These are phyloP conservation scores for Cairina moschata DNA, from an alignment of 2,113 vertebrate species.

Conservation along the genomic window DNA sequence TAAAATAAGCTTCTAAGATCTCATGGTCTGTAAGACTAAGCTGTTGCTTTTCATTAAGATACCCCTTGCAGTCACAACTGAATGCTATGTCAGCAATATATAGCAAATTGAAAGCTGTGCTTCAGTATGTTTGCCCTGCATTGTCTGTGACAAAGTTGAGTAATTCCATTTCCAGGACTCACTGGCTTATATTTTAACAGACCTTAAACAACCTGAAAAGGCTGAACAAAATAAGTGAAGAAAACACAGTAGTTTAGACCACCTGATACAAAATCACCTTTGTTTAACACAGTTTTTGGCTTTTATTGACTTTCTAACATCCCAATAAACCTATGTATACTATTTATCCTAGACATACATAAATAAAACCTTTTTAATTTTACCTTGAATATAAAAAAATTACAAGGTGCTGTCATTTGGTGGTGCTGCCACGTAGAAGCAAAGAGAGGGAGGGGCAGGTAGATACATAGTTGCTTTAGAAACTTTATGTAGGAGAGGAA, in stretches of 20 bases:
- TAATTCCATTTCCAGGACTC: not conserved
- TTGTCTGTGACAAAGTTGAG: not conserved
- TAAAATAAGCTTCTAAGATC: not conserved
- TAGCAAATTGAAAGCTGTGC: not conserved
- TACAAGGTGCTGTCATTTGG: not conserved
- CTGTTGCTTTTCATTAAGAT: not conserved
- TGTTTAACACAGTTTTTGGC: not conserved
- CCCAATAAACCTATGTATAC: not conserved
- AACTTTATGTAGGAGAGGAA: not conserved
- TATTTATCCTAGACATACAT: not conserved
- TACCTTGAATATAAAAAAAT: not conserved
- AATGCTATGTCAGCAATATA: not conserved
- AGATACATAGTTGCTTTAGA: not conserved
- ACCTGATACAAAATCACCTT: not conserved
- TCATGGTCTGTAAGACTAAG: not conserved
- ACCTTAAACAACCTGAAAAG: not conserved
- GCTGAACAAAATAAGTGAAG: not conserved
- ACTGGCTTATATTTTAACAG: not conserved
- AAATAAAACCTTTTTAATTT: not conserved
- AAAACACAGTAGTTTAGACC: not conserved
- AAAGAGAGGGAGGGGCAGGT: rapidly evolving
- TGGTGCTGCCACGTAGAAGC: not conserved
- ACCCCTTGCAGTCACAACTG: not conserved
- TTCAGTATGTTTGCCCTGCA: not conserved
- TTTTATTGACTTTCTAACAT: not conserved